Evolutionary conservation across 2,888 invertebrate genomes (phyloP), one percentile per base, ranked within the genome.

Genomic region (Drosophila algonquin): DNA sequence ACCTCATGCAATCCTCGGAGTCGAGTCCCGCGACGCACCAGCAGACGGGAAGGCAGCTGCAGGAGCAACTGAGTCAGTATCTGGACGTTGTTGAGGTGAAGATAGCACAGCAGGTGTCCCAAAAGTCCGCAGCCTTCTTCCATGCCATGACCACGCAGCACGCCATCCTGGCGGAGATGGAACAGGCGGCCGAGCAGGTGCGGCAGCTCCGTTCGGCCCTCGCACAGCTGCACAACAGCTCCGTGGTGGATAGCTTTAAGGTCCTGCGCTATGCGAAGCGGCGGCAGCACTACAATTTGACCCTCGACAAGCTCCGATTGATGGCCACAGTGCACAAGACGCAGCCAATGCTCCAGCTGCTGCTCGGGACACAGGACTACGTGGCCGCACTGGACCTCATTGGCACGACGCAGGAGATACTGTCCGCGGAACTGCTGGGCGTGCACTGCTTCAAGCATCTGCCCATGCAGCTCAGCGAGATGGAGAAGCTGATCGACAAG

Each of bases 111-210:
- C 91, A 91, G 35, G 91, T 91, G 40, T 97, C 98, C 32, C 96
- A 96, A 87, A 98, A 98, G 91, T 98, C 98, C 10, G 97, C 97
- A 82, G 98, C 98, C 18, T 99, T 99, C 93, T 99, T 99, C 91
- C 97, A 98, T 92, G 99, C 99, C 1, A 99, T 99, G 97, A 96
- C 98, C 61, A 99, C 99, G 8, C 99, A 99, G 92, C 98, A 99
- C 91, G 96, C 97, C 32, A 96, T 99, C 56, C 97, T 99, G 95
- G 98, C 98, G 80, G 97, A 99, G 90, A 96, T 99, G 94, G 95
- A 95, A 1, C 94, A 95, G 89, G 97, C 98, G 21, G 94, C 96
- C 10, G 94, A 94, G 68, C 96, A 96, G 88, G 96, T 98, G 35
- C 94, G 95, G 89, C 93, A 94, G 53, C 93, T 97, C 55, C 94